Base-by-base conservation (phyloP, 2,113 vertebrate species). In the Gobio gobio region DNA sequence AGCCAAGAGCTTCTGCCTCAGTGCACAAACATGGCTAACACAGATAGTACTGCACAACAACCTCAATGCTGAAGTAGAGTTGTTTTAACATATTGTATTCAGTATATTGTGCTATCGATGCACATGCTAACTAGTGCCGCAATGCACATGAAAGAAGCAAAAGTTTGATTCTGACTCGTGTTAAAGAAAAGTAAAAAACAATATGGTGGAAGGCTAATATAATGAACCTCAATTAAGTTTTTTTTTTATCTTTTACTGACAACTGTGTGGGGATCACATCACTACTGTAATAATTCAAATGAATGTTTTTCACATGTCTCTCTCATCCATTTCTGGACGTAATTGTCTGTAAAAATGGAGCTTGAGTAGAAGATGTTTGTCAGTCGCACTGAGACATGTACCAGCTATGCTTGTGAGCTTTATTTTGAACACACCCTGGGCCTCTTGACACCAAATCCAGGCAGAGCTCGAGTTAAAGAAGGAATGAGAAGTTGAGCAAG, bases 391-490 rank as follows among this genome's bases (percentile, higher is more conserved):
- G 20, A 43, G n/a, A 61, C 56, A 10, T 45, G 36, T 79, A 51
- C 43, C 45, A 51, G 70, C 14, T 76, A 26, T 45, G 43, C 73
- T 22, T 47, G 22, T 13, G n/a, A 63, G 63, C 47, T 47, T 87
- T 58, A 56, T 80, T 75, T 88, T 80, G 63, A 78, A 86, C 86
- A 82, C 78, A 83, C 66, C 74, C 85, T 43, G 20, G 83, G 72
- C 84, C 70, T 66, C 58, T 24, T 86, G 63, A 33, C 79, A 76
- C 74, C 24, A 54, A 66, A 51, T 36, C 49, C 78, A 78, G 26
- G 70, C 84, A 51, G 29, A 81, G 74, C 77, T 76, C 6, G 22
- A 88, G 68, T 77, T 73, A 63, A 83, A 83, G 78, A 80, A 43
- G n/a, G 49, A 81, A 43, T 18, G 13, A 36, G 77, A 78, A 58